Base-by-base conservation (phyloP, 2,888 invertebrate species). In the Platerodrilus igneus region DNA sequence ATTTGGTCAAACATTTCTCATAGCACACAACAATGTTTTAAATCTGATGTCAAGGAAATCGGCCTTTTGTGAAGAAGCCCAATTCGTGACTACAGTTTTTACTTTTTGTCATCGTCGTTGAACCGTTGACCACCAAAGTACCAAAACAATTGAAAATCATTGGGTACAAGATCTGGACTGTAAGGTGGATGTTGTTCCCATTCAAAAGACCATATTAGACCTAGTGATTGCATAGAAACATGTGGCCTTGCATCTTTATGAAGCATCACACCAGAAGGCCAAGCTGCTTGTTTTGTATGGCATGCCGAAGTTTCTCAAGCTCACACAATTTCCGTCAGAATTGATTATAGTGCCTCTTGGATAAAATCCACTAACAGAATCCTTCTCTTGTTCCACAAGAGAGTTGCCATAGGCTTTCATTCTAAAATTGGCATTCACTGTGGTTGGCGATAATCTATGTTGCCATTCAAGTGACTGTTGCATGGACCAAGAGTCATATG, bases 201-300 rank as follows among this genome's bases (percentile, higher is more conserved):
- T 15, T 15, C 28, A 15, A 28, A 15, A 28, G 15, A 28, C 9
- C 8, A n/a, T 15, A 15, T 28, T n/a, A 28, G 28, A 13, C 7
- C 16, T 28, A 16, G 3, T 7, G 17, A 16, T 6, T 28, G 4
- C 2, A 15, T 28, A 3, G 16, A 15, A 28, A 17, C 2, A 16
- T 15, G 28, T 3, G 16, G 14, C 16, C 14, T 28, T 7, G 16
- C 28, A 28, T 10, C 7, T n/a, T n/a, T n/a, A 30, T 5, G 2
- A 10, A 3, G 2, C 11, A 6, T 14, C 19, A 20, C 7, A 17
- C 13, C 19, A 30, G 13, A 18, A 30, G 20, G 3, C 30, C 30
- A 19, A 9, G 30, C 15, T 10, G 30, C 11, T 30, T 30, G 15
- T 30, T 30, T 16, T 19, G 18, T 3, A 30, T 30, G n/a, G n/a